These are phyloP conservation scores for Drosophila pruinosa DNA, from an alignment of 1,140 invertebrate genomes.

Conservation along the genomic window DNA sequence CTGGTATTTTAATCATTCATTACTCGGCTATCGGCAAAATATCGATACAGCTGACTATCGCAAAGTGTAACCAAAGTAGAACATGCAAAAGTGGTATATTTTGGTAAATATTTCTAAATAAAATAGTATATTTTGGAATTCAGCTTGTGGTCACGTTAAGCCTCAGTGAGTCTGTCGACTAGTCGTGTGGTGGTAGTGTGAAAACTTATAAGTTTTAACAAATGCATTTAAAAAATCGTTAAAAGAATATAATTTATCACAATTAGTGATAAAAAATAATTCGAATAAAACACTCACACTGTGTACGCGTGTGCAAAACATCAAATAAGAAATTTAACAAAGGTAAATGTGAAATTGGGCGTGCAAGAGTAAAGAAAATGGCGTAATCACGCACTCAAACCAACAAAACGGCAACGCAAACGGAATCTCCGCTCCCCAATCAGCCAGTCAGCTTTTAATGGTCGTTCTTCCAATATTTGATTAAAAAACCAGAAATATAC, in stretches of 20 bases:
- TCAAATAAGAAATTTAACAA: conserved; percentile 41
- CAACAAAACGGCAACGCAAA: conserved; percentile 66
- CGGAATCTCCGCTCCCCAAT: conserved; percentile 66
- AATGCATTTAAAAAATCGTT: conserved; percentile 43
- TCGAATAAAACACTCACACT: conserved; percentile 29
- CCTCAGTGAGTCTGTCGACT: conserved; percentile 41
- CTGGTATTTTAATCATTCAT: no score
- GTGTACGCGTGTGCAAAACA: conserved; percentile 52
- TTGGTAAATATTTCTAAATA: not conserved
- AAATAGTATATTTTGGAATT: not conserved
- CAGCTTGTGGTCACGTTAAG: conserved; percentile 10
- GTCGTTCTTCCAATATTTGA: conserved; percentile 49
- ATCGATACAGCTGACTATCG: not conserved
- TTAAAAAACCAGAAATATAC: conserved; percentile 46
- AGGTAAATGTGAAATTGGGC: conserved; percentile 73
- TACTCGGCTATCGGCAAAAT: no score
- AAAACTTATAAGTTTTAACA: conserved; percentile 45
- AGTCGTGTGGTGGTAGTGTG: conserved; percentile 42
- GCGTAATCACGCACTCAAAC: conserved; percentile 77
- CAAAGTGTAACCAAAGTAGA: not conserved
- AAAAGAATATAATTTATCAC: conserved; percentile 17
- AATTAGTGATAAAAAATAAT: conserved; percentile 11
- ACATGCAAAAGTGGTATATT: not conserved
- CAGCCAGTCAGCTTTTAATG: conserved; percentile 66
- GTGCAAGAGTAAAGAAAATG: conserved; percentile 76